phyloP scores from a whole-genome alignment of 2,797 vertebrate genomes.

The Meriones psammophilus region DNA sequence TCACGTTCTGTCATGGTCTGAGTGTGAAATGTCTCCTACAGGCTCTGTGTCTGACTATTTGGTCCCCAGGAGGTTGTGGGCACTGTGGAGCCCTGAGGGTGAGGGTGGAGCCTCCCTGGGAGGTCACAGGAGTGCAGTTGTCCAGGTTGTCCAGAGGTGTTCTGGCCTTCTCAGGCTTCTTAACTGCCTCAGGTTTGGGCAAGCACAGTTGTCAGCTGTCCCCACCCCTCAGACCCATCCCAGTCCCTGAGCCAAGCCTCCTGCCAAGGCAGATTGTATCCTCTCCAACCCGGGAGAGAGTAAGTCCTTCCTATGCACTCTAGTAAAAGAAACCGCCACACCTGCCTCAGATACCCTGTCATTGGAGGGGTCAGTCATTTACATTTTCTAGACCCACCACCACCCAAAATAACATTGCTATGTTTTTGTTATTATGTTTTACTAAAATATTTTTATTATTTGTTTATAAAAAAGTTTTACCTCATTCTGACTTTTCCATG shows the following conservation, averaged over 20 bases:
- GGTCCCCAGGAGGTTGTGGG: not conserved
- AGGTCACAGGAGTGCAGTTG: not conserved
- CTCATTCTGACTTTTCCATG: slow-evolving; percentile 46
- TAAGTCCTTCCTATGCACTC: not conserved
- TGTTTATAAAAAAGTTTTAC: slow-evolving; percentile 29
- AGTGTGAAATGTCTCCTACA: not conserved
- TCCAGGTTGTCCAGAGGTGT: not conserved
- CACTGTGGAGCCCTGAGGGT: not conserved
- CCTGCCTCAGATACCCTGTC: not conserved
- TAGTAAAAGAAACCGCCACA: not conserved
- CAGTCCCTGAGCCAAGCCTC: not conserved
- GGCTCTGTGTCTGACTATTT: not conserved
- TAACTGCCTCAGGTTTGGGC: not conserved
- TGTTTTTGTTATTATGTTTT: slow-evolving; percentile 37
- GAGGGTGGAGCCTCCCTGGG: not conserved
- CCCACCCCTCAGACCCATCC: not conserved
- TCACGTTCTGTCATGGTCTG: not conserved
- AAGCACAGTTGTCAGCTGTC: not conserved
- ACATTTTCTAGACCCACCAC: not conserved
- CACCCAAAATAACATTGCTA: not conserved
- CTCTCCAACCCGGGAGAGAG: not conserved
- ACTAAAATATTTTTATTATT: slow-evolving; percentile 46
- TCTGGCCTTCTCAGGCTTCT: not conserved
- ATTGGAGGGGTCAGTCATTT: not conserved
- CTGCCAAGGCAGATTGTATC: not conserved